Base-by-base conservation (phyloP, 2,797 vertebrate genomes). In the Astyanax mexicanus region DNA sequence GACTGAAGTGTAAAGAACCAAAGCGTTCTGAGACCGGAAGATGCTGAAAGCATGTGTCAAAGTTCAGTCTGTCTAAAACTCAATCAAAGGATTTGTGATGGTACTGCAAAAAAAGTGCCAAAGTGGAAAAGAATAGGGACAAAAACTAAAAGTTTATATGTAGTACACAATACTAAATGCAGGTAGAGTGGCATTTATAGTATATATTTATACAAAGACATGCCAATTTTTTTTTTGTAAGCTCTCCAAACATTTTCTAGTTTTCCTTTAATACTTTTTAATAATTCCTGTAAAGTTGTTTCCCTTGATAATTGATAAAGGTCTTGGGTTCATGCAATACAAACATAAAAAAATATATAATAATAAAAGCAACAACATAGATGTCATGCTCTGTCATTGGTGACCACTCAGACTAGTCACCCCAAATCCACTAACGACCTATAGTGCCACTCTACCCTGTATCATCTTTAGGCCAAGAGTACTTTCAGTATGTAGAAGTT, bases 151-250 rank as follows among this genome's bases (percentile, higher is more conserved):
- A 77, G 12, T 66, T 80, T 75, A 47, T 83, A 83, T 86, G 89
- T 81, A 74, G 80, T 79, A 89, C 80, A 85, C 72, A 80, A 84
- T 85, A 84, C 81, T 76, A 87, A 86, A 85, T 87, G 88, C 88
- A 84, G 86, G 88, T 89, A 87, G 86, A 84, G 75, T 29, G 61
- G 51, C 81, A 10, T 90, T 87, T 88, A 85, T 91, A 89, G n/a
- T 91, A 90, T 92, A 91, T 92, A 91, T 90, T 90, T 89, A 87
- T 90, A 89, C 85, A 89, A 86, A 60, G 25, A 60, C 57, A 6
- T 52, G 19, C 29, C 65, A 68, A 72, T 60, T 72, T 65, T 32
- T 60, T 42, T 66, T 51, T 49, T 69, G 57, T 61, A 32, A 32
- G 44, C 52, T 72, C 8, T 44, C 42, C 17, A 37, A 52, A 42